These are phyloP conservation scores for Bombus haemorrhoidalis DNA, from an alignment of 1,140 invertebrate species.

Conservation along the genomic window DNA sequence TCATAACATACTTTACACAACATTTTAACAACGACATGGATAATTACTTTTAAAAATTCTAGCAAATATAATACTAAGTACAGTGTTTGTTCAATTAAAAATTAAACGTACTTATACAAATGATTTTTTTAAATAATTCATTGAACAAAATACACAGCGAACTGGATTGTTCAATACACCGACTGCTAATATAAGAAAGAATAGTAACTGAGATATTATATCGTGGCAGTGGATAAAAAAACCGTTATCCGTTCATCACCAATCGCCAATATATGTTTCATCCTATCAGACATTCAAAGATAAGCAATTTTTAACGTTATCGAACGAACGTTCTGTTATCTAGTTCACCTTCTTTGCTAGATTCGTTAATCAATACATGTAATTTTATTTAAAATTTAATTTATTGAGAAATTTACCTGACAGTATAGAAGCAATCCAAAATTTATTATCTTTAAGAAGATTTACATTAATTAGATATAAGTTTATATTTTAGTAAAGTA, in stretches of 20 bases:
- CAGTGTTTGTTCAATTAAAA: background rate
- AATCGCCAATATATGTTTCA: slow-evolving; percentile 1
- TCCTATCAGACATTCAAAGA: slow-evolving; percentile 41
- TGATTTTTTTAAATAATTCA: background rate
- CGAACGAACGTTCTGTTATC: background rate
- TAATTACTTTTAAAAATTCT: background rate
- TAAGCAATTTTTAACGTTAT: slow-evolving; percentile 41
- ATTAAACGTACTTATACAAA: background rate
- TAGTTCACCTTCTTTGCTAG: background rate
- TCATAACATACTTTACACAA: background rate
- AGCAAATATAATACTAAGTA: background rate
- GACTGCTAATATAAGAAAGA: background rate
- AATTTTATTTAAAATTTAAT: background rate
- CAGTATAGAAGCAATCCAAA: background rate
- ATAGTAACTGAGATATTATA: slow-evolving; percentile 28
- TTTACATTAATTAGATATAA: background rate
- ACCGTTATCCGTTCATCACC: slow-evolving; percentile 55
- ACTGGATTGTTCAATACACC: background rate
- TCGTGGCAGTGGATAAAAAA: slow-evolving; percentile 52
- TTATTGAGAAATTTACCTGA: background rate
- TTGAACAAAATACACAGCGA: no score
- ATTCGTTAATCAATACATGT: background rate
- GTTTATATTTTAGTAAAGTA: no score
- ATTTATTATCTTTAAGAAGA: no score
- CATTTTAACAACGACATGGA: background rate